A percentile compares a stretch with the other conserved stretches of the same genome.
Conservation (phyloP, 2,797 vertebrate genomes). For the Parotocinclus haroldoi region DNA sequence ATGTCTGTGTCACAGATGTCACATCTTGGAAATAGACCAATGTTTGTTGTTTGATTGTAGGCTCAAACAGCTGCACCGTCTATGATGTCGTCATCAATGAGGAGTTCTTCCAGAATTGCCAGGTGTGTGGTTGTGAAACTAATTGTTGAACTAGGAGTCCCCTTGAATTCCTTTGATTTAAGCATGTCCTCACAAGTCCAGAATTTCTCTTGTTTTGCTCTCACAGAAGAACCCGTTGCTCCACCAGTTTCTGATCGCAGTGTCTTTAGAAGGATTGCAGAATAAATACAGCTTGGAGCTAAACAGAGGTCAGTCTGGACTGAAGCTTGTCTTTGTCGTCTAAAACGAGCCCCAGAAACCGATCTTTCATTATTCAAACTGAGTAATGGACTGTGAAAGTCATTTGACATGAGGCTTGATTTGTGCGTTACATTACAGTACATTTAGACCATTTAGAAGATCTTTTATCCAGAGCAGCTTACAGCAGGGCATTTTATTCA, state of each 20-base stretch:
- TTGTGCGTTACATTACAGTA: too few relatives aligned
- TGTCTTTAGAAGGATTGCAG: conserved; percentile 83
- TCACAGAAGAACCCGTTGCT: conserved; percentile 71
- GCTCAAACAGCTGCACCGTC: conserved; percentile 78
- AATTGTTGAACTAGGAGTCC: too few relatives aligned
- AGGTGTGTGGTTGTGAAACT: conserved; percentile 62
- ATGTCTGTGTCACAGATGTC: too few relatives aligned
- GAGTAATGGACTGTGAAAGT: too few relatives aligned
- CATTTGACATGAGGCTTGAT: too few relatives aligned
- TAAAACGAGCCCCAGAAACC: too few relatives aligned
- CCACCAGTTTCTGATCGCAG: conserved; percentile 81
- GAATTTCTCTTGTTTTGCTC: neutral
- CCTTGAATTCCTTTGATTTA: neutral
- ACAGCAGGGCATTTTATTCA: too few relatives aligned
- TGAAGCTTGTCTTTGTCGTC: too few relatives aligned
- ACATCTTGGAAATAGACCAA: neutral
- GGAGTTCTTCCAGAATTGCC: conserved; percentile 80
- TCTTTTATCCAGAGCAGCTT: too few relatives aligned
- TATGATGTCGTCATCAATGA: conserved; percentile 85
- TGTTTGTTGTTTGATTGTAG: conserved; percentile 55
- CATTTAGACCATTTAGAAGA: too few relatives aligned
- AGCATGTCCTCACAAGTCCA: neutral
- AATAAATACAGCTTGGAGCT: conserved; percentile 79
- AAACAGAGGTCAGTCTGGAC: conserved; percentile 47
- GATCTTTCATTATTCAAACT: too few relatives aligned